Evolutionary conservation across 2,113 vertebrate species (phyloP).

Genomic region (Syngnathus typhle): DNA sequence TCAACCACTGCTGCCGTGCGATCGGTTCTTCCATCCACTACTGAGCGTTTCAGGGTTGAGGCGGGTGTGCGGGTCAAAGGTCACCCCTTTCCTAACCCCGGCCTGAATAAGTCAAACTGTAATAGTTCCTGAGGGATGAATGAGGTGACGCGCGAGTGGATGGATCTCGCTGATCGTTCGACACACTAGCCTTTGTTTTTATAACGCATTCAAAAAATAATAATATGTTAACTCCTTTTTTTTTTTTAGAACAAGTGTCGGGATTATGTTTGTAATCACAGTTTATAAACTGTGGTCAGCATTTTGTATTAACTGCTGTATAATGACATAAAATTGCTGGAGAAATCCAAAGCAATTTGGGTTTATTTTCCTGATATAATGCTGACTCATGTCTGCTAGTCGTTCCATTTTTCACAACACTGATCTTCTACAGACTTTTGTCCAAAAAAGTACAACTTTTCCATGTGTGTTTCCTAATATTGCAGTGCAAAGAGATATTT

Average conservation of each 20-base stretch:
- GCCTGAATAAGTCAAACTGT: slow-evolving; percentile 58
- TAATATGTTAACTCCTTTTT: slow-evolving; percentile 7
- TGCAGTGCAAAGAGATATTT: slow-evolving; percentile 20
- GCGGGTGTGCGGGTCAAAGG: slow-evolving; percentile 43
- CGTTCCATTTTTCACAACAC: slow-evolving; percentile 8
- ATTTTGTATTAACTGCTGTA: not conserved
- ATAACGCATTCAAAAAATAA: slow-evolving; percentile 1
- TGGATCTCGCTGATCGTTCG: slow-evolving; percentile 32
- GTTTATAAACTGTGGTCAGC: not conserved
- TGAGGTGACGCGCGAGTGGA: slow-evolving; percentile 37
- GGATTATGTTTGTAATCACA: not conserved
- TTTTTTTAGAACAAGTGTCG: not conserved
- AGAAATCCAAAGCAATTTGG: not conserved
- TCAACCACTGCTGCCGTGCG: slow-evolving; percentile 33
- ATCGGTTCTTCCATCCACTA: slow-evolving; percentile 53
- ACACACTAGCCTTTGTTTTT: slow-evolving; percentile 22
- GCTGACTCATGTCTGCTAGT: slow-evolving; percentile 3
- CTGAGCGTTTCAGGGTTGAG: slow-evolving; percentile 31
- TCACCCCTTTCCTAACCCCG: slow-evolving; percentile 51
- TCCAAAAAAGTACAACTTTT: slow-evolving; percentile 5
- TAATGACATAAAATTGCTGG: not conserved
- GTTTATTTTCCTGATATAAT: slow-evolving; percentile 5
- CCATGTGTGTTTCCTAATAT: slow-evolving; percentile 11
- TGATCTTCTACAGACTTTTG: slow-evolving; percentile 10
- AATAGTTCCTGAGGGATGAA: slow-evolving; percentile 57